These are phyloP conservation scores for Pyrocephalus nanus DNA, from an alignment of 2,797 vertebrate genomes.

Conservation along the genomic window DNA sequence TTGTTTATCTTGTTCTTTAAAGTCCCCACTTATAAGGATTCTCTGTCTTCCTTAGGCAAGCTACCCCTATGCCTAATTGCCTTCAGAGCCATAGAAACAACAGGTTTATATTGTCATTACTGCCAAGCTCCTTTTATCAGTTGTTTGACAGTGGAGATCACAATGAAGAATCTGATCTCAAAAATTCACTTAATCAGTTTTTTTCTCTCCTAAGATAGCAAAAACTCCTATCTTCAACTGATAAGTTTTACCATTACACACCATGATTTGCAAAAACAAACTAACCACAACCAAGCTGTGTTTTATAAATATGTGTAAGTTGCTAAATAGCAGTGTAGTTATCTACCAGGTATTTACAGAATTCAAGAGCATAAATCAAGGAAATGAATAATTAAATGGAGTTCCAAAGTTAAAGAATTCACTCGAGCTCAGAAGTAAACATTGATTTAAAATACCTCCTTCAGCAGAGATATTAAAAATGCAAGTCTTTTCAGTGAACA, in stretches of 20 bases:
- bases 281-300: not conserved
- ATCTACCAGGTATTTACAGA: not conserved
- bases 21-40: not conserved
- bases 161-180: not conserved
- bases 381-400: not conserved
- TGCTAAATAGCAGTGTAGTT: not conserved
- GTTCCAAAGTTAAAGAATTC: not conserved
- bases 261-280: not conserved
- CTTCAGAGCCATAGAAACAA: not conserved
- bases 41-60: not conserved
- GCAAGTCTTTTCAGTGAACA: not conserved
- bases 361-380: not conserved
- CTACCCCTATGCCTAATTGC: not conserved
- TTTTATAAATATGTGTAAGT: not conserved
- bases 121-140: not conserved
- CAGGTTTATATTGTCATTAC: not conserved
- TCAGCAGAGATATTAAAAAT: not conserved
- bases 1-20: not conserved
- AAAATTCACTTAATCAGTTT: not conserved
- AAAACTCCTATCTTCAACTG: not conserved
- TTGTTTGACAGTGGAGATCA: not conserved
- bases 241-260: not conserved
- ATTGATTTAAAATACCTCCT: not conserved
- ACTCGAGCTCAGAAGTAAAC: fast-evolving
- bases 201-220: not conserved